Base-by-base conservation (phyloP, 2,797 vertebrate species). In the Liasis olivaceus region DNA sequence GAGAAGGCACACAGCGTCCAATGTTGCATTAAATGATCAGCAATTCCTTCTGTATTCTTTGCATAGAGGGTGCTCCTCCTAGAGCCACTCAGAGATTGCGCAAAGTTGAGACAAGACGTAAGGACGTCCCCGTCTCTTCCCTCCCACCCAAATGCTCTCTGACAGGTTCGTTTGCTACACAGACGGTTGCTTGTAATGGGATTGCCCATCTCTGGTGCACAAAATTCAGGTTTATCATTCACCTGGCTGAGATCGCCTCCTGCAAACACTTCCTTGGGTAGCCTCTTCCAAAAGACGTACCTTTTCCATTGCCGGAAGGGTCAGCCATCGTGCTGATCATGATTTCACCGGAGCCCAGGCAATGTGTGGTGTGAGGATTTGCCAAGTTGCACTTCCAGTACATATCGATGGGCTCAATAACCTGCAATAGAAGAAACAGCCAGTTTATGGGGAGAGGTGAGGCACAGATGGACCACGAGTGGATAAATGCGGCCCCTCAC, bases 241-340 rank as follows among this genome's bases (percentile, higher is more conserved):
- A n/a, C 20, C 28, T 54, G 17, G 28, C 54, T 31, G 9, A 54
- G 20, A 59, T 13, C 36, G 15, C 36, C 60, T 4, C 22, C 87
- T 5, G 11, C 60, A 24, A n/a, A 66, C 13, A 66, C 64, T 66
- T 5, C 13, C 12, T 14, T 47, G 47, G 36, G 24, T 15, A 31
- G 56, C 85, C 87, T 9, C 31, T 63, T 28, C 2, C 12, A 14
- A 9, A 42, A 47, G 0, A 28, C 14, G 1, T 97, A 99, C 99
- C 99, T 98, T 99, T 99, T 77, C 97, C 98, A 0, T 98, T 98
- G 59, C 99, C 99, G 0, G 96, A 94, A 0, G 98, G 97, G 92
- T 99, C 99, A 1, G 99, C 99, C 92, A 99, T 93, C 31, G 98
- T 64, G 94, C 99, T 99, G 97, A 99, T 98, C 97, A 99, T 98